A percentile compares a stretch with the other conserved stretches of the same genome.
phyloP scores from a whole-genome alignment of 2,797 vertebrate genomes.

The Mormyrus hasselquistii region DNA sequence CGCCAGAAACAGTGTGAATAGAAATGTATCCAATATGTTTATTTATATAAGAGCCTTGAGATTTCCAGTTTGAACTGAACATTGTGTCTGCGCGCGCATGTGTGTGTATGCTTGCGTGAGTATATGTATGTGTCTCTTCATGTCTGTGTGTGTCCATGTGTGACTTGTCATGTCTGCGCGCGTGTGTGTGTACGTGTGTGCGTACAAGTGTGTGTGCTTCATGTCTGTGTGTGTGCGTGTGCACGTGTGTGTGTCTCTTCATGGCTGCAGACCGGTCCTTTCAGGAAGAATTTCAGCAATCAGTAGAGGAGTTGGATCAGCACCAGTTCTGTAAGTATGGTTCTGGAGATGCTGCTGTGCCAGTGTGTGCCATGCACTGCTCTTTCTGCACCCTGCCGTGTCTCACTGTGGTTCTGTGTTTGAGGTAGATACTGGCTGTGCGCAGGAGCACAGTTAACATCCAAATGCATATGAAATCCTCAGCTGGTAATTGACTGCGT shows the following conservation, averaged over 20 bases:
- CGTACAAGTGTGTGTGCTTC: not conserved
- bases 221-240: not conserved
- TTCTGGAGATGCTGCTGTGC: conserved; percentile 78
- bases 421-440: not conserved
- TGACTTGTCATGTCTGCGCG: not conserved
- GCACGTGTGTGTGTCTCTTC: not conserved
- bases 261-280: not conserved
- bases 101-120: not conserved
- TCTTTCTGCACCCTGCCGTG: not conserved
- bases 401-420: not conserved
- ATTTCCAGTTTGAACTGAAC: conserved; percentile 16
- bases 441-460: not conserved
- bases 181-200: not conserved
- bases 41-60: conserved; percentile 16
- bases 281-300: conserved; percentile 79
- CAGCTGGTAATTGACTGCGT: not conserved
- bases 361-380: conserved; percentile 39
- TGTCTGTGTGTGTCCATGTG: not conserved
- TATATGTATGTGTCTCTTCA: not conserved
- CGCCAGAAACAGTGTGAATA: conserved; percentile 14
- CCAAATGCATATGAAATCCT: not conserved
- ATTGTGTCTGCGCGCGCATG: not conserved
- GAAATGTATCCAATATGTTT: not conserved
- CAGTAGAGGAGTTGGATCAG: conserved; percentile 80
- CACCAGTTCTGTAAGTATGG: conserved; percentile 72